phyloP scores from a whole-genome alignment of 2,797 vertebrate genomes.

The Cuniculus paca region DNA sequence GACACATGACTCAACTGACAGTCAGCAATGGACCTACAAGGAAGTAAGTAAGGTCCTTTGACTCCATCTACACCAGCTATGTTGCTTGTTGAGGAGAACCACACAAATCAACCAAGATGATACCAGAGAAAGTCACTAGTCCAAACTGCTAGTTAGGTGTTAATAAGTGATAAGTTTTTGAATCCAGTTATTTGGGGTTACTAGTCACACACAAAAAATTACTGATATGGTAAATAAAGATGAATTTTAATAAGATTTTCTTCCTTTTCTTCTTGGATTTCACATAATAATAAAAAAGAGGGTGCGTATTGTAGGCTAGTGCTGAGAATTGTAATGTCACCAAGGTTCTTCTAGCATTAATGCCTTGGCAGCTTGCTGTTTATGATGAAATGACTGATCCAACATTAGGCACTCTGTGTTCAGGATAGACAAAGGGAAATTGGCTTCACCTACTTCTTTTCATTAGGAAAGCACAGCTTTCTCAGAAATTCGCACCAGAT shows the following conservation, averaged over 20 bases:
- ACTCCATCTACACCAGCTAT: too few relatives aligned
- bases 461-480: background rate
- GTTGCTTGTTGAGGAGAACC: background rate
- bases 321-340: background rate
- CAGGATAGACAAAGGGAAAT: background rate
- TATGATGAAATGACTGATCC: background rate
- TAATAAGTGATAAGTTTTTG: background rate
- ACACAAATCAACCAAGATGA: background rate
- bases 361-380: background rate
- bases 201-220: background rate
- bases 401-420: background rate
- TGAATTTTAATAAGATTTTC: background rate
- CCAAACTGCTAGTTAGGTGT: background rate
- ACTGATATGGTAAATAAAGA: background rate
- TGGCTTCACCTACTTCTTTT: background rate
- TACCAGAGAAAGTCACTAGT: background rate
- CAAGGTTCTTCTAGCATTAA: background rate
- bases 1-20: background rate
- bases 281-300: background rate
- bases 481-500: background rate
- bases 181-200: background rate
- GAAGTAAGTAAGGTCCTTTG: background rate
- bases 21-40: background rate
- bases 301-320: background rate
- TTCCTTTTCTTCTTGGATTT: background rate